These are phyloP conservation scores for Galerucella calmariensis DNA, from an alignment of 2,888 invertebrate genomes.

Conservation along the genomic window DNA sequence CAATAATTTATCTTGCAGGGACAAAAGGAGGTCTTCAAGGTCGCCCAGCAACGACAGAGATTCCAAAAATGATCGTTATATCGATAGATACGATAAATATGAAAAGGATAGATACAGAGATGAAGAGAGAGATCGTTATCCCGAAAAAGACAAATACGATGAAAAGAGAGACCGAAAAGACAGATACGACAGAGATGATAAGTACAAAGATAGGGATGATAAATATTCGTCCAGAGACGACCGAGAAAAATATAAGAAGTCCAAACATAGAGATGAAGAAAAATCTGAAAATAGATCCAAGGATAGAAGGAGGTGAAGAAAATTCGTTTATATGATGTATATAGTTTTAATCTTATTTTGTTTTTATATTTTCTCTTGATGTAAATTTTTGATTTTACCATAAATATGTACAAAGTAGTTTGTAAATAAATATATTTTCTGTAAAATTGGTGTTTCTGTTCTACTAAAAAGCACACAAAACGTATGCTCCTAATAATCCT, in stretches of 20 bases:
- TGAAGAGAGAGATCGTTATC: constrained; percentile 51
- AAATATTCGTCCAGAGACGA: constrained; percentile 54
- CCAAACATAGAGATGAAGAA: constrained; percentile 54
- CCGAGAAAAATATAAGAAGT: constrained; percentile 54
- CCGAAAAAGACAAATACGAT: constrained; percentile 54
- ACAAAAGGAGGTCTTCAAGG: constrained; percentile 60
- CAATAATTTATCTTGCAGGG: constrained; percentile 55
- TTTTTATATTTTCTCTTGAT: constrained; percentile 11
- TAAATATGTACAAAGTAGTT: constrained; percentile 33
- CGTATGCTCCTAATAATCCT: too few relatives aligned
- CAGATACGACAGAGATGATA: constrained; percentile 54
- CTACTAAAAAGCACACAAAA: background rate
- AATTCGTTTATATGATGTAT: background rate
- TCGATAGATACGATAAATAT: constrained; percentile 58
- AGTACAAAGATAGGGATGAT: constrained; percentile 55
- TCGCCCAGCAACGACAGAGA: constrained; percentile 63
- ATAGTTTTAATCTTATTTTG: background rate
- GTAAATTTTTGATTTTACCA: constrained; percentile 34
- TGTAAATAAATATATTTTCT: constrained; percentile 39
- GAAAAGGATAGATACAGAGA: constrained; percentile 56
- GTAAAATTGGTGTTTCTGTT: background rate
- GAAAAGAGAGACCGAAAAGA: constrained; percentile 58
- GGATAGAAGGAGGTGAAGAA: constrained; percentile 67
- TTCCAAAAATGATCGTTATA: constrained; percentile 60
- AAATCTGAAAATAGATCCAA: constrained; percentile 55